These are phyloP conservation scores for Venustoraphidia nigricollis DNA, from an alignment of 2,888 invertebrate species.

Conservation along the genomic window DNA sequence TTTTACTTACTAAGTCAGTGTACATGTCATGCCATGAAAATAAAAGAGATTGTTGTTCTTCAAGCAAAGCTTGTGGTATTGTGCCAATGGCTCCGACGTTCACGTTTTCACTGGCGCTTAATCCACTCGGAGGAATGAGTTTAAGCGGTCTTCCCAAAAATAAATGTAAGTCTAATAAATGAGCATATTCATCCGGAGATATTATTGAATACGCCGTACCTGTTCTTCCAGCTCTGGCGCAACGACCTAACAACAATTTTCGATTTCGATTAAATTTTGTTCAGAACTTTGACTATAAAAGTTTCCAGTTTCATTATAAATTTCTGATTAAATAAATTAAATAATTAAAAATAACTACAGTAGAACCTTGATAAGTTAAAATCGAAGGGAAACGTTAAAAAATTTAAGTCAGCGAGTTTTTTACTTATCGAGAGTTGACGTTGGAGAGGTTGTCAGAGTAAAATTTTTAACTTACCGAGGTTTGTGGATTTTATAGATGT, in stretches of 20 bases:
- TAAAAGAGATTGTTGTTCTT: conserved; percentile 67
- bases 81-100: conserved; percentile 43
- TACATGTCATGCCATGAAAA: conserved; percentile 55
- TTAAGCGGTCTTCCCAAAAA: conserved; percentile 72
- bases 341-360: too few relatives aligned
- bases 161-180: conserved; percentile 84
- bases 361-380: too few relatives aligned
- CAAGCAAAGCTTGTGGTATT: conserved; percentile 66
- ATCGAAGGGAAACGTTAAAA: too few relatives aligned
- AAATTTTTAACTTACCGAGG: too few relatives aligned
- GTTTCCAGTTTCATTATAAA: neutral
- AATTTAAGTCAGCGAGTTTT: too few relatives aligned
- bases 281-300: too few relatives aligned
- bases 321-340: conserved; percentile 1
- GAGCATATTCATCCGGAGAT: conserved; percentile 79
- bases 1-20: conserved; percentile 54
- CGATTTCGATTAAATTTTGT: neutral
- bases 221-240: conserved; percentile 84
- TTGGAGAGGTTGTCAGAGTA: too few relatives aligned
- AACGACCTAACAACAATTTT: conserved; percentile 44
- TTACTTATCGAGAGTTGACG: too few relatives aligned
- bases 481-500: too few relatives aligned
- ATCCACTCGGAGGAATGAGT: conserved; percentile 28
- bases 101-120: conserved; percentile 13
- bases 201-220: conserved; percentile 88